These are phyloP conservation scores for Willisornis vidua DNA, from an alignment of 2,113 vertebrate species.

Conservation along the genomic window DNA sequence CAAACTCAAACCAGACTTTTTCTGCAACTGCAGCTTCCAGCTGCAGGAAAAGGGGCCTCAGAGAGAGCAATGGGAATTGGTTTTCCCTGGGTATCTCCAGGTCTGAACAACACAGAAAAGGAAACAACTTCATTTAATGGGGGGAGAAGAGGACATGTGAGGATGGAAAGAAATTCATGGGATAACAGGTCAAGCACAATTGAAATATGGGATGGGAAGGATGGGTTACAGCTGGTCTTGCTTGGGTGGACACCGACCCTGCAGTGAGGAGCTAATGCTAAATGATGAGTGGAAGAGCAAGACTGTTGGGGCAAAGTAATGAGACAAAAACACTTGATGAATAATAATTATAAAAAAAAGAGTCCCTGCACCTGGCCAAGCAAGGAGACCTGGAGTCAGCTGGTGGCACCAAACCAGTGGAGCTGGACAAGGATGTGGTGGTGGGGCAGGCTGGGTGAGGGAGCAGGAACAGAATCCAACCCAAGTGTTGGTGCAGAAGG, in stretches of 20 bases:
- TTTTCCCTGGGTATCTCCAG: neutral
- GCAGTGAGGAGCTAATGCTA: neutral
- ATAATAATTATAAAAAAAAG: neutral
- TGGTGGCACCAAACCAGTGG: neutral
- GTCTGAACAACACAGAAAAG: neutral
- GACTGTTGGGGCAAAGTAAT: neutral
- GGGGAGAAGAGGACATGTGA: neutral
- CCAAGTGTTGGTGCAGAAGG: neutral
- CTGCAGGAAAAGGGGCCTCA: neutral
- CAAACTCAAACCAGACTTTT: constrained; percentile 54
- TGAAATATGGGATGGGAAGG: neutral
- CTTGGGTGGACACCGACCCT: neutral
- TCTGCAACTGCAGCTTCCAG: neutral
- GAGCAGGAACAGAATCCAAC: neutral
- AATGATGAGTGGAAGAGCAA: neutral
- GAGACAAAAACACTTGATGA: neutral
- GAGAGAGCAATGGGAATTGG: rapidly evolving
- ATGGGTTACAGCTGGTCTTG: neutral
- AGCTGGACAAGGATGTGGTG: neutral
- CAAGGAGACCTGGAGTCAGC: neutral
- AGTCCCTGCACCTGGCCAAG: neutral
- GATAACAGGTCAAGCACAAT: neutral
- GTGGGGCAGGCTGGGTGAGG: neutral
- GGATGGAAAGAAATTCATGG: neutral
- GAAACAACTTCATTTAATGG: neutral